These are phyloP conservation scores for Hesperophylax magnus DNA, from an alignment of 1,140 invertebrate species.

Conservation along the genomic window DNA sequence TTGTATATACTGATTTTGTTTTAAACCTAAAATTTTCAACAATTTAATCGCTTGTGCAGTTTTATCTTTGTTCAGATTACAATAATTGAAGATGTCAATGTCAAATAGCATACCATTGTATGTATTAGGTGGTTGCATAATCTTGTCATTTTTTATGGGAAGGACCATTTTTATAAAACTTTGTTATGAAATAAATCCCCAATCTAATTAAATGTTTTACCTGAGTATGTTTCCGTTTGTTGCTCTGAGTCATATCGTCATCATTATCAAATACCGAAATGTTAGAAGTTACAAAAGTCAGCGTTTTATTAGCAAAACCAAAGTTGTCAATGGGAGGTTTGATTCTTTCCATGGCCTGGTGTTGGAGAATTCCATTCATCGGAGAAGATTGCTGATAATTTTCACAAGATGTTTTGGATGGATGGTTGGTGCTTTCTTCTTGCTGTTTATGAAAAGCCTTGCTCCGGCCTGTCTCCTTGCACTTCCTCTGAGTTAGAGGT, in stretches of 20 bases:
- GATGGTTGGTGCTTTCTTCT: neutral
- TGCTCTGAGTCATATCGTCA: neutral
- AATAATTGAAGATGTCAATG: too few species aligned
- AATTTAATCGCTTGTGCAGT: too few species aligned
- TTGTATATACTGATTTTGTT: too few species aligned
- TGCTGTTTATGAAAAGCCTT: neutral
- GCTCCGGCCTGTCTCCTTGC: neutral
- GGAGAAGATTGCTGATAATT: neutral
- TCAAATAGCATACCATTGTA: too few species aligned
- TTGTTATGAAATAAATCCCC: too few species aligned
- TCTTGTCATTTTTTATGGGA: too few species aligned
- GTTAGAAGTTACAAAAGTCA: neutral
- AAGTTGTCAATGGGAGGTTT: neutral
- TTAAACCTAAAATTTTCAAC: too few species aligned
- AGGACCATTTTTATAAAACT: too few species aligned
- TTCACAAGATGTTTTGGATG: neutral
- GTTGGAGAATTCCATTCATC: neutral
- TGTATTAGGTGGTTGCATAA: too few species aligned
- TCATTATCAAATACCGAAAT: neutral
- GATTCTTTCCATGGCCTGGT: neutral
- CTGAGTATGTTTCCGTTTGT: neutral
- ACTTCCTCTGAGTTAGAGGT: slow-evolving; percentile 41
- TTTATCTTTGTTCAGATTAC: too few species aligned
- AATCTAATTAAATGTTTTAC: neutral
- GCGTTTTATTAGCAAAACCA: neutral